Conservation (phyloP, 1,140 invertebrate species). For the Prorops nasuta region DNA sequence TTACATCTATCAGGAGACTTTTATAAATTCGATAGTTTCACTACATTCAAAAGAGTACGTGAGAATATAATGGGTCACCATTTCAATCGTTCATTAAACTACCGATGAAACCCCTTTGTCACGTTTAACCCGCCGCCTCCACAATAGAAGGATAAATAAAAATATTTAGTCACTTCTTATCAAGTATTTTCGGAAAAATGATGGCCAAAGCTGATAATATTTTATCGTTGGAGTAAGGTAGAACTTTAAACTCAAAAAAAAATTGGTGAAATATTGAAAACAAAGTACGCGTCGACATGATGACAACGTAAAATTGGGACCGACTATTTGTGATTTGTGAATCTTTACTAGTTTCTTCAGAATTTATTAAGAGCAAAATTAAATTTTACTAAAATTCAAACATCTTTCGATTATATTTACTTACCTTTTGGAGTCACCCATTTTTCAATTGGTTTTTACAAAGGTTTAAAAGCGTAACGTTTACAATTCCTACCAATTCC, state of each 20-base stretch:
- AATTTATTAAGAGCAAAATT: not conserved
- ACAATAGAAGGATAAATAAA: constrained; percentile 14
- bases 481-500: constrained; percentile 10
- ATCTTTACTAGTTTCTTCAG: constrained; percentile 2
- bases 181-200: not conserved
- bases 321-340: constrained; percentile 20
- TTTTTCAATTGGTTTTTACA: constrained; percentile 24
- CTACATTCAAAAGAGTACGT: not conserved
- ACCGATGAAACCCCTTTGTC: constrained; percentile 19
- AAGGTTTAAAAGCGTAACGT: constrained; percentile 20
- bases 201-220: not conserved
- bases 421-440: constrained; percentile 51
- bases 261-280: constrained; percentile 25
- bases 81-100: not conserved
- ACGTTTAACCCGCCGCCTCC: constrained; percentile 14
- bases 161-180: constrained; percentile 17
- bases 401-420: constrained; percentile 6
- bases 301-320: constrained; percentile 55
- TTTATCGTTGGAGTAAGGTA: not conserved
- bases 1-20: not conserved
- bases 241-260: not conserved
- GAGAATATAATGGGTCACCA: not conserved
- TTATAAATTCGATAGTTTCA: not conserved
- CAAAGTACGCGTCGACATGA: constrained; percentile 50
- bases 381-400: constrained; percentile 6